A percentile compares a stretch with the other conserved stretches of the same genome.
phyloP scores from a whole-genome alignment of 2,113 vertebrate genomes.

The Cisticola juncidis region DNA sequence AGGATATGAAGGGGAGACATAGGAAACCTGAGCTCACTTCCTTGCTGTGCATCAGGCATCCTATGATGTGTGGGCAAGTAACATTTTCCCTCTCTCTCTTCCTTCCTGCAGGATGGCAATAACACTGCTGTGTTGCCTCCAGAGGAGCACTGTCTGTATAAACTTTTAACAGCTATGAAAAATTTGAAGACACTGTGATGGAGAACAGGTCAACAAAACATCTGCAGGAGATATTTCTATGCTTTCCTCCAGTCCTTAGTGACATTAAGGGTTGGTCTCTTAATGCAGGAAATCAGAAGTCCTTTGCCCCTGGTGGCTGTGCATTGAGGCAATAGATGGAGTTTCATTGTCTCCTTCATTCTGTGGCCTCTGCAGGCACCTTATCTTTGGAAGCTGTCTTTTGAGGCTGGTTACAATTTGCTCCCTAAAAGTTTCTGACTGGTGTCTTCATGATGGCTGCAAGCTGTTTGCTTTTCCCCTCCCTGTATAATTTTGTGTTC shows the following conservation, averaged over 20 bases:
- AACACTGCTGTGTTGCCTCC: background rate
- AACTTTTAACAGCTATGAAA: background rate
- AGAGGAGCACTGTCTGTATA: background rate
- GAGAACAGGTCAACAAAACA: background rate
- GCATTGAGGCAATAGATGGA: background rate
- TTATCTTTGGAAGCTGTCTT: background rate
- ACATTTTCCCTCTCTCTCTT: background rate
- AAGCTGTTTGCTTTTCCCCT: background rate
- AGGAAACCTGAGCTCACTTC: slow-evolving; percentile 29
- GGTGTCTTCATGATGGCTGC: background rate
- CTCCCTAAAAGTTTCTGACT: background rate
- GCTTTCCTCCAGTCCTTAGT: background rate
- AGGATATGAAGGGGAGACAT: background rate
- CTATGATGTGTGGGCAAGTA: background rate
- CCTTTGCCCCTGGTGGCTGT: background rate
- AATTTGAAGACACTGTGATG: background rate
- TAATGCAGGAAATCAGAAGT: background rate
- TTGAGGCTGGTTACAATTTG: background rate
- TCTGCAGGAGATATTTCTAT: background rate
- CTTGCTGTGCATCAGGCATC: background rate
- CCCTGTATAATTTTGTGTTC: rapidly evolving
- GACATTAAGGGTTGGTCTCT: background rate
- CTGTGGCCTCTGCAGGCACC: background rate
- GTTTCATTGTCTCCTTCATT: background rate
- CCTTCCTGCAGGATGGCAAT: background rate